These are phyloP conservation scores for Aphyosemion australe DNA, from an alignment of 2,113 vertebrate species.

Conservation along the genomic window DNA sequence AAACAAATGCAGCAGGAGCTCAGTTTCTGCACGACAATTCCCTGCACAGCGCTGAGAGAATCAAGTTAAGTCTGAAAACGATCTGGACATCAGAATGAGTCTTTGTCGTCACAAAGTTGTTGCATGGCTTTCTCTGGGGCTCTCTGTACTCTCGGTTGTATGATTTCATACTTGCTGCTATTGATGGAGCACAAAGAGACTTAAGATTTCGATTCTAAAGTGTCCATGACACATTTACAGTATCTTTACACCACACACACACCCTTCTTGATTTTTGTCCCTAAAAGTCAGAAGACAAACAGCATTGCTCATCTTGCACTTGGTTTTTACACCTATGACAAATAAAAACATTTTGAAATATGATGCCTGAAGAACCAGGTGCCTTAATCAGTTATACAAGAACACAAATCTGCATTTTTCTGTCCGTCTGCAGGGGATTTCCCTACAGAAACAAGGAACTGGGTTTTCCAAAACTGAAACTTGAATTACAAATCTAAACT, in stretches of 20 bases:
- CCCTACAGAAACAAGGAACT: slow-evolving; percentile 55
- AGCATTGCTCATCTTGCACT: slow-evolving; percentile 65
- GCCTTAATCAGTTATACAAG: slow-evolving; percentile 79
- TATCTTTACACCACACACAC: slow-evolving; percentile 17
- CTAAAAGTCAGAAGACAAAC: slow-evolving; percentile 53
- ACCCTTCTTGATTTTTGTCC: slow-evolving; percentile 23
- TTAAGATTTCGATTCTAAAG: slow-evolving; percentile 39
- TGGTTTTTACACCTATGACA: slow-evolving; percentile 64
- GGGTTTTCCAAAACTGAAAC: slow-evolving; percentile 64
- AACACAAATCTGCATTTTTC: slow-evolving; percentile 73
- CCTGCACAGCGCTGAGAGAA: slow-evolving; percentile 47
- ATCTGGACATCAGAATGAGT: slow-evolving; percentile 15
- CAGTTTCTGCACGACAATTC: slow-evolving; percentile 45
- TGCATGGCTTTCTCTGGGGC: slow-evolving; percentile 46
- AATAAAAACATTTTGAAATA: slow-evolving; percentile 67
- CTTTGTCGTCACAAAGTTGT: slow-evolving; percentile 37
- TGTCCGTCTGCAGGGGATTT: slow-evolving; percentile 68
- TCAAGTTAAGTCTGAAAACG: slow-evolving; percentile 31
- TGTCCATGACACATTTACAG: slow-evolving; percentile 37
- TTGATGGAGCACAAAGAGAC: slow-evolving; percentile 70
- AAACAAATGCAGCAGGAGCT: slow-evolving; percentile 13
- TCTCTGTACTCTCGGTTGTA: slow-evolving; percentile 56
- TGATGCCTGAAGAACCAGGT: slow-evolving; percentile 83
- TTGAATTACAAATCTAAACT: slow-evolving; percentile 29
- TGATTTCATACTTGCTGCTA: slow-evolving; percentile 67